A percentile compares a stretch with the other conserved stretches of the same genome.
These are phyloP conservation scores for Ectropis crepuscularia DNA, from an alignment of 2,888 invertebrate genomes.

Conservation along the genomic window DNA sequence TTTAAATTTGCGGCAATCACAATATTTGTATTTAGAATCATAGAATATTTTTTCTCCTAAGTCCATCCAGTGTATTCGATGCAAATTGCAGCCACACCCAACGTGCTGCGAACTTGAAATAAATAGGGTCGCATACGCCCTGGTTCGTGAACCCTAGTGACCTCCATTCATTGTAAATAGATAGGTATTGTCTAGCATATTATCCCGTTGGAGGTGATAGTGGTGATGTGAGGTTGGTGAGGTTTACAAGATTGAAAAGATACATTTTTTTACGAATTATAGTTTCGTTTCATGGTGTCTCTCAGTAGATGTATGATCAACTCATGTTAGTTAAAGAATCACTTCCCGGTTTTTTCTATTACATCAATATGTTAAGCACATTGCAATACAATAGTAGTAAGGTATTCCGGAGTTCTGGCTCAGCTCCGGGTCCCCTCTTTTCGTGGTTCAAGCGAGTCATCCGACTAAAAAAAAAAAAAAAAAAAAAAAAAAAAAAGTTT, in stretches of 20 bases:
- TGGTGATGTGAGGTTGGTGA: no score
- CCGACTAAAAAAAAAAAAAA: no score
- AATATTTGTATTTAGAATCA: not conserved
- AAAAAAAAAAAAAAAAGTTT: no score
- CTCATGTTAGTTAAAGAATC: no score
- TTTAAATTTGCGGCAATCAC: no score
- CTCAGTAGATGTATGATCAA: no score
- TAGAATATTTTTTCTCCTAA: not conserved
- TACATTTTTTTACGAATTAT: not conserved
- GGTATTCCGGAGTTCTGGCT: no score
- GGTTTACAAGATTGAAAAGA: not conserved
- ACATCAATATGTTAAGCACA: no score
- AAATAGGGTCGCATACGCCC: conserved; percentile 64
- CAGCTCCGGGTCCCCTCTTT: no score
- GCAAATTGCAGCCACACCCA: conserved; percentile 64
- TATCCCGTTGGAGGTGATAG: conserved; percentile 4
- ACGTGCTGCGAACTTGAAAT: conserved; percentile 58
- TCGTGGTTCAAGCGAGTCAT: no score
- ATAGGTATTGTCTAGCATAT: conserved; percentile 32
- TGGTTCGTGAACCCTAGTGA: conserved; percentile 62
- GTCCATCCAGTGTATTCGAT: conserved; percentile 50
- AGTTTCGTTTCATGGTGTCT: conserved; percentile 73
- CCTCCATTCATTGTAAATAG: conserved; percentile 35
- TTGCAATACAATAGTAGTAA: no score
- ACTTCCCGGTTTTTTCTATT: no score